Evolutionary conservation across 1,140 invertebrate species (phyloP), one percentile per base, ranked within the genome.

Genomic region (Orussus abietinus): DNA sequence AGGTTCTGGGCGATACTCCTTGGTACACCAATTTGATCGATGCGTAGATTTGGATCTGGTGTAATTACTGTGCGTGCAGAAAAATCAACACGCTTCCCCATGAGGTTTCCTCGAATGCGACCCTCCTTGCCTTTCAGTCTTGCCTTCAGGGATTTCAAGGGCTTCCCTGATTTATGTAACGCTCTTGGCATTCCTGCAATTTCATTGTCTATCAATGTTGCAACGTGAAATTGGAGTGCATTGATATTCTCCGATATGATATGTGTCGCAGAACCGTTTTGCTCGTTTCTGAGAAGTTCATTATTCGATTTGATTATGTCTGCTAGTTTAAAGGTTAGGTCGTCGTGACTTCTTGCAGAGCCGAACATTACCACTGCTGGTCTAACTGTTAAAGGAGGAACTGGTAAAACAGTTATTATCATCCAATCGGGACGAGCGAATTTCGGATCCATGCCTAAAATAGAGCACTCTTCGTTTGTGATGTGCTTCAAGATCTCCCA

Each of bases 51-150:
- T 0, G 97, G 97, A 83, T 99, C 97, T 0, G 97, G 96, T 5
- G 96, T 99, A 62, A 99, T 99, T 48, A 99, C 97, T 61, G 96
- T 99, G 72, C 97, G 84, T 5, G 95, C 97, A 0, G 96, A 99
- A 62, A 99, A 99, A 60, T 99, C 97, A 0, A 99, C 97, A 78
- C 97, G 92, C 69, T 99, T 99, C 42, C 97, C 97, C 96, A 99
- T 99, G 51, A 99, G 80, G 67, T 99, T 99, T 57, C 96, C 96
- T 72, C 97, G 77, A 57, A 99, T 98, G 57, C 97, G 77, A 0
- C 97, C 97, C 83, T 99, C 96, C 72, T 99, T 99, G 6, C 88
- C 88, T 59, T 92, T 91, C 9, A 92, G 64, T 32, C 88, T 77
- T 0, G 88, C 85, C 73, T 99, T 99, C 11, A 99, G 84, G 0